Conservation (phyloP, 1,140 invertebrate species). For the Ruditapes philippinarum region DNA sequence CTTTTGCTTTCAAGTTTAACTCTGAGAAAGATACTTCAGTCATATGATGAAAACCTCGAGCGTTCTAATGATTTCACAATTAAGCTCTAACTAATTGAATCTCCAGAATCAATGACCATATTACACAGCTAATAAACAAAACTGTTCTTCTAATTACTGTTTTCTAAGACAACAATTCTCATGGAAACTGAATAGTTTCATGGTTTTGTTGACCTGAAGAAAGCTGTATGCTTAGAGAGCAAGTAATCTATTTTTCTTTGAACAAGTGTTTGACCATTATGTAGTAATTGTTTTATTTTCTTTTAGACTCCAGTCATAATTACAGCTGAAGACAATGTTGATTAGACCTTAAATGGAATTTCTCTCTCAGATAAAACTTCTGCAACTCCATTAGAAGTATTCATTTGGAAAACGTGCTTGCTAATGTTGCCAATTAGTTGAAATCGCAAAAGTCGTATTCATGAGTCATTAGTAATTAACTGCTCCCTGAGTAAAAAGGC, state of each 20-base stretch:
- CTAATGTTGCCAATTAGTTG: constrained; percentile 24
- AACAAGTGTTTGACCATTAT: background rate
- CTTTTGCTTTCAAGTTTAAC: too few relatives aligned
- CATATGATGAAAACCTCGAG: too few relatives aligned
- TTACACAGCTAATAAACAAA: too few relatives aligned
- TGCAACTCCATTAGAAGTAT: background rate
- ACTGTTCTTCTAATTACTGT: too few relatives aligned
- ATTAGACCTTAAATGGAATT: constrained; percentile 16
- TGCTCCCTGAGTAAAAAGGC: background rate
- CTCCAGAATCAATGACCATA: too few relatives aligned
- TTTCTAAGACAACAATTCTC: too few relatives aligned
- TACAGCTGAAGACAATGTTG: background rate
- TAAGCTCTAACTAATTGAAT: too few relatives aligned
- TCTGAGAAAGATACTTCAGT: too few relatives aligned
- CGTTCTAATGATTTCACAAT: too few relatives aligned
- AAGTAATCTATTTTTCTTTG: background rate
- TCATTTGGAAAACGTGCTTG: background rate
- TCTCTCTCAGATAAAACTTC: background rate
- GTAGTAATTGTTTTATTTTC: constrained; percentile 10
- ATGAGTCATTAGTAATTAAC: constrained; percentile 30
- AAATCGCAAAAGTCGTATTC: constrained; percentile 21
- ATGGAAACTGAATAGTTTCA: too few relatives aligned
- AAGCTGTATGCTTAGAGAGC: background rate
- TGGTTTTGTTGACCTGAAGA: too few relatives aligned
- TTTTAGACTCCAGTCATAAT: background rate